phyloP scores from a whole-genome alignment of 2,113 vertebrate species.

The Embiotoca jacksoni region DNA sequence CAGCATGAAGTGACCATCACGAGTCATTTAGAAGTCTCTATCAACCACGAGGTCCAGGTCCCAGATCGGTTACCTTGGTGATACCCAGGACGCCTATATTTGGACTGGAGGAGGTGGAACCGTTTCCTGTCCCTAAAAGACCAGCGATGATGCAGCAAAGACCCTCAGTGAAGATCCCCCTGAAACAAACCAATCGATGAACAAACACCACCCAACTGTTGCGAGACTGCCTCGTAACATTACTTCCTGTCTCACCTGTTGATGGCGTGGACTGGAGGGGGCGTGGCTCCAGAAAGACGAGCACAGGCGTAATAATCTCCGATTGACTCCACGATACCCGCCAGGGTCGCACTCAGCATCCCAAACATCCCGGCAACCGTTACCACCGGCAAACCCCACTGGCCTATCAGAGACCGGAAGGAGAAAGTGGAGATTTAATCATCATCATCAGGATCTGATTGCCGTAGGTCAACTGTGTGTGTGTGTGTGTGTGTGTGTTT shows the following conservation, averaged over 20 bases:
- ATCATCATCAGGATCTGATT: not conserved
- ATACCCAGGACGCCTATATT: constrained; percentile 98
- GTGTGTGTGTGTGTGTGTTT: too few species aligned
- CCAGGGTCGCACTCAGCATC: constrained; percentile 95
- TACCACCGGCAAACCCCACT: constrained; percentile 95
- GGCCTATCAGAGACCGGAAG: constrained; percentile 82
- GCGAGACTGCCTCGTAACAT: not conserved
- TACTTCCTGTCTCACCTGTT: constrained; percentile 87
- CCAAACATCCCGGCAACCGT: constrained; percentile 93
- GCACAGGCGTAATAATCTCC: constrained; percentile 98
- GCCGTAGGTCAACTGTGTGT: not conserved
- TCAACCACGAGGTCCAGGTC: too few species aligned
- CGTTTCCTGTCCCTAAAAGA: constrained; percentile 96
- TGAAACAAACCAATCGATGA: constrained; percentile 56
- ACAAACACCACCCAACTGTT: not conserved
- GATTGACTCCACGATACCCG: constrained; percentile 96
- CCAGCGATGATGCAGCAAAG: constrained; percentile 95
- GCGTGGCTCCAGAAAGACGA: constrained; percentile 91
- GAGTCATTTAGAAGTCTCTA: too few species aligned
- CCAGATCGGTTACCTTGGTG: constrained; percentile 89
- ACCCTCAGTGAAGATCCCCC: constrained; percentile 97
- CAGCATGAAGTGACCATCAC: not conserved
- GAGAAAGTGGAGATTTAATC: not conserved
- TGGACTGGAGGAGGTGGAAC: constrained; percentile 97
- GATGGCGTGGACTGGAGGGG: constrained; percentile 95